phyloP scores from a whole-genome alignment of 1,140 invertebrate genomes.

The Saccostrea cuccullata region DNA sequence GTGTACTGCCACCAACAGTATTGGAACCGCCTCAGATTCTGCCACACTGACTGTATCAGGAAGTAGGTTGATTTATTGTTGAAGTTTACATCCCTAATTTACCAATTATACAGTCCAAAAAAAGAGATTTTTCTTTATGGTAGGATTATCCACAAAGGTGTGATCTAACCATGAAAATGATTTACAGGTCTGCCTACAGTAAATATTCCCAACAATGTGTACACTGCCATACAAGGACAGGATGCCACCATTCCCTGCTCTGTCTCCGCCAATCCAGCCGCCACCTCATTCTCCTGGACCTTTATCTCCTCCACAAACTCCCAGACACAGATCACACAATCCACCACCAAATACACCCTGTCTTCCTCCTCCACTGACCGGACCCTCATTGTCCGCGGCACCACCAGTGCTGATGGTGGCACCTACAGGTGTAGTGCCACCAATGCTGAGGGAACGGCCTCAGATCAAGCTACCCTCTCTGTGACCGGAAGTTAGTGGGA shows the following conservation, averaged over 20 bases:
- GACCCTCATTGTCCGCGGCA: neutral
- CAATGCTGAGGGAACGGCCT: slow-evolving; percentile 40
- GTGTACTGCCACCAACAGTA: slow-evolving; percentile 49
- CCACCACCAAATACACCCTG: slow-evolving; percentile 4
- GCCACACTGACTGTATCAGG: slow-evolving; percentile 16
- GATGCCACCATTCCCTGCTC: slow-evolving; percentile 46
- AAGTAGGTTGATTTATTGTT: slow-evolving; percentile 22
- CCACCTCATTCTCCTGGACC: slow-evolving; percentile 41
- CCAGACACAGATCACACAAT: neutral
- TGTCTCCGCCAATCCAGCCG: slow-evolving; percentile 42
- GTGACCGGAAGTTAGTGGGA: slow-evolving; percentile 4
- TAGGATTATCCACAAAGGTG: neutral
- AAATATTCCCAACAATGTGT: slow-evolving; percentile 18
- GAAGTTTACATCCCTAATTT: neutral
- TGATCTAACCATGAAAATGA: neutral
- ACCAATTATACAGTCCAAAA: too few species aligned
- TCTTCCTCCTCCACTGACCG: neutral
- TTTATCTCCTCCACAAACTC: slow-evolving; percentile 3
- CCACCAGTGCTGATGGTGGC: slow-evolving; percentile 11
- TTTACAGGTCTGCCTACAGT: slow-evolving; percentile 40
- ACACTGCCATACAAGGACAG: slow-evolving; percentile 38
- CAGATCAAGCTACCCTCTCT: neutral
- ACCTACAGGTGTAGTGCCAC: slow-evolving; percentile 40
- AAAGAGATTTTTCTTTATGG: neutral
- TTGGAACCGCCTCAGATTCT: slow-evolving; percentile 39